Base-by-base conservation (phyloP, 64 coral and sea anemone species). In the Catalaphyllia jardinei region DNA sequence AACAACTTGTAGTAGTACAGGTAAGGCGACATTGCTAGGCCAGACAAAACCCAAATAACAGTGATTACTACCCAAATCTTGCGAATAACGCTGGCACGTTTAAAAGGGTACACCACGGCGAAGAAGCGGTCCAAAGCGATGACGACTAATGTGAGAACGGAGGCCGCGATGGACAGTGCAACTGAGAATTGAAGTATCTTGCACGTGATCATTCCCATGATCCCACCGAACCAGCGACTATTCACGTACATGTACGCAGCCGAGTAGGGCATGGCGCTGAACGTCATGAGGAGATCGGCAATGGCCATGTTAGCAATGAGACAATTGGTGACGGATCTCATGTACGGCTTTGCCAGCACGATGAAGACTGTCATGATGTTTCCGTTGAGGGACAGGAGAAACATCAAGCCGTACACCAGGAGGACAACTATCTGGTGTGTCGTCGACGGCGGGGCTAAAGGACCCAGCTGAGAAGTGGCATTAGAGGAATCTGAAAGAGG, bases 221-320 rank as follows among this genome's bases (percentile, higher is more conserved):
- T 25, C 9, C 94, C 94, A 17, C 90, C 90, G 49, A 95, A 92
- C 94, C 89, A 92, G 6, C 72, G 86, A 22, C 69, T 86, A 8
- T 69, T 6, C 39, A 88, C 76, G 49, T 89, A 92, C 29, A 84
- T 46, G 27, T 81, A 89, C 19, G 31, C 42, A 33, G 92, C 71
- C 1, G 85, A 77, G 49, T 92, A 95, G 13, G 94, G 94, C 90
- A 95, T 95, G 39, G 74, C 86, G 30, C 87, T 88, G 25, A 91
- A 92, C 0, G 89, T 88, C 78, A 86, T 92, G 22, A 95, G 4
- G 14, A 95, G 69, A 42, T 95, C 94, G 15, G 94, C 94, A 10
- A 77, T 78, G 16, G 94, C 71, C 94, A 95, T 92, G 86, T 95
- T 95, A 15, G 89, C 89, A 27, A 95, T 92, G 14, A 95, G 86